Conservation (phyloP, 1,140 invertebrate genomes). For the Sycobia sp. region DNA sequence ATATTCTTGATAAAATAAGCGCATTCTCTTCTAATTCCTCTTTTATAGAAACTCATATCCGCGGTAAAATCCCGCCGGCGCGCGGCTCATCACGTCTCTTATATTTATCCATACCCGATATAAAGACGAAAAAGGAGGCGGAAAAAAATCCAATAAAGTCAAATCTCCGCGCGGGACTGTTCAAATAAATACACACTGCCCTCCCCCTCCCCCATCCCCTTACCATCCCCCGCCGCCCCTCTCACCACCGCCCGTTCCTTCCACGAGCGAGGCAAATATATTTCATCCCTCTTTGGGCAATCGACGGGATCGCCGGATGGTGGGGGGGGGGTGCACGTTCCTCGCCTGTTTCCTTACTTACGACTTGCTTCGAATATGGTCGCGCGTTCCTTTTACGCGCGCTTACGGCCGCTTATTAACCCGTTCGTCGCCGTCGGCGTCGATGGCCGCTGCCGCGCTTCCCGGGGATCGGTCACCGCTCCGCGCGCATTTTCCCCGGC, state of each 20-base stretch:
- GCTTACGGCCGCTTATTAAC: not conserved
- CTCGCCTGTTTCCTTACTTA: too few species aligned
- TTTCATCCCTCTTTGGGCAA: too few species aligned
- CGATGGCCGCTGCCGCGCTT: not conserved
- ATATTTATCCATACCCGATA: constrained; percentile 5
- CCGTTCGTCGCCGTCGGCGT: not conserved
- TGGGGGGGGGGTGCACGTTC: too few species aligned
- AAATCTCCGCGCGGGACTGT: not conserved
- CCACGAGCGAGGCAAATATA: too few species aligned
- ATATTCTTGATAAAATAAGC: too few species aligned
- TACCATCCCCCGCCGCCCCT: too few species aligned
- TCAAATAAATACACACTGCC: constrained; percentile 5
- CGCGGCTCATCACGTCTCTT: not conserved
- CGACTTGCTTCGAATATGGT: too few species aligned
- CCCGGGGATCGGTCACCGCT: not conserved
- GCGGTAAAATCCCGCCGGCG: not conserved
- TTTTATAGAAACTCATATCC: not conserved
- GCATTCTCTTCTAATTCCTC: not conserved
- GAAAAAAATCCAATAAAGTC: constrained; percentile 8
- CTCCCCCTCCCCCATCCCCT: too few species aligned
- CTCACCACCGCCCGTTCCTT: too few species aligned
- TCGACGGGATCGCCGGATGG: too few species aligned
- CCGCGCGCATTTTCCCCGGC: not conserved
- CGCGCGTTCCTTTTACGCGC: not conserved
- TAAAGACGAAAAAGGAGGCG: not conserved